Conservation (phyloP, 2,888 invertebrate species). For the Diarsia brunnea region DNA sequence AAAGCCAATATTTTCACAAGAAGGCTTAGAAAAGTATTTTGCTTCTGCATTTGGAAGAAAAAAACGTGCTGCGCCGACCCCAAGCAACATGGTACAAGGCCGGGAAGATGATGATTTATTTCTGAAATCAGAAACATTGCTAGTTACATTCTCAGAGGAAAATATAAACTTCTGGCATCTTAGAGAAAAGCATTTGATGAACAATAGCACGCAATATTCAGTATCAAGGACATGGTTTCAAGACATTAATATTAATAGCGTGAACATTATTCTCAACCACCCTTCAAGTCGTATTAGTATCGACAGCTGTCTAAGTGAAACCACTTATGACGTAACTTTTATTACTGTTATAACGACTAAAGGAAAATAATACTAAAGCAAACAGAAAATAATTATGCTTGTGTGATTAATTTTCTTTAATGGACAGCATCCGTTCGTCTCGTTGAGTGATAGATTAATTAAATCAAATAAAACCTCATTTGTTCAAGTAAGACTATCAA, state of each 20-base stretch:
- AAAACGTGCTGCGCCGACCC: no score
- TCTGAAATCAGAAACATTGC: background rate
- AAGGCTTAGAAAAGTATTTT: background rate
- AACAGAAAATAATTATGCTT: background rate
- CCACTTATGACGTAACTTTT: background rate
- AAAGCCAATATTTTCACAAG: no score
- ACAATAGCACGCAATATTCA: background rate
- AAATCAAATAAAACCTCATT: background rate
- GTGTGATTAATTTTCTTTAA: background rate
- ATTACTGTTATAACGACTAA: background rate
- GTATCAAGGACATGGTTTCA: slow-evolving; percentile 5
- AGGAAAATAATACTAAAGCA: background rate
- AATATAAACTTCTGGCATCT: background rate
- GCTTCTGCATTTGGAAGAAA: background rate
- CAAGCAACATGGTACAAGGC: no score
- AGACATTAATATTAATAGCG: slow-evolving; percentile 46
- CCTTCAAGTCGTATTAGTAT: slow-evolving; percentile 16
- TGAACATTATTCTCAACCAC: slow-evolving; percentile 17
- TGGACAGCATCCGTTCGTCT: background rate
- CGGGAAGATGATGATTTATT: background rate
- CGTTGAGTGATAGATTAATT: background rate
- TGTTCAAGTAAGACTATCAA: background rate
- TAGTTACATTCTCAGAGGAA: background rate
- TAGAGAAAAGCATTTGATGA: background rate
- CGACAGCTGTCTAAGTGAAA: slow-evolving; percentile 31